phyloP scores from a whole-genome alignment of 1,140 invertebrate genomes.

The Tetranychus urticae region DNA sequence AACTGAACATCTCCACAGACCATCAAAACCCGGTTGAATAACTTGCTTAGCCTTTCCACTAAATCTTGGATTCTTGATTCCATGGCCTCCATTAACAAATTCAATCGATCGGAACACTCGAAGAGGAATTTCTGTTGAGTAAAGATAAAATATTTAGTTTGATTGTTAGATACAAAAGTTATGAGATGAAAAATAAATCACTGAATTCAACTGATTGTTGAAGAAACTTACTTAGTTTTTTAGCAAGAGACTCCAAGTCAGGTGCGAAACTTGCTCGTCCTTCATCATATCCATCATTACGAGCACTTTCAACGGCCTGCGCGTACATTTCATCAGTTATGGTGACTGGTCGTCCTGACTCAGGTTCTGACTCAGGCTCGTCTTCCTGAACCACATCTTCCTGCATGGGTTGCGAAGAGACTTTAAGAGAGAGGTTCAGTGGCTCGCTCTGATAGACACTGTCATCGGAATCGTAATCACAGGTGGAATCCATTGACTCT shows the following conservation, averaged over 20 bases:
- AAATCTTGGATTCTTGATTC: conserved; percentile 89
- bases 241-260: conserved; percentile 4
- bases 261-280: neutral
- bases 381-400: too few species aligned
- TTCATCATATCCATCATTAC: neutral
- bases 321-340: neutral
- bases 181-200: too few species aligned
- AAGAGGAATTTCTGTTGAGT: conserved; percentile 1
- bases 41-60: neutral
- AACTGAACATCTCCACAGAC: conserved; percentile 41
- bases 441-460: too few species aligned
- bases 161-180: too few species aligned
- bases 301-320: neutral
- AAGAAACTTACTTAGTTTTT: conserved; percentile 5
- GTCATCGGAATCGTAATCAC: too few species aligned
- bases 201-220: too few species aligned
- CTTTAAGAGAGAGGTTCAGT: too few species aligned
- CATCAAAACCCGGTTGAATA: conserved; percentile 3
- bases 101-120: conserved; percentile 34
- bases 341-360: too few species aligned
- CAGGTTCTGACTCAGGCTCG: too few species aligned
- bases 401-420: too few species aligned
- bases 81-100: conserved; percentile 94
- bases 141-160: too few species aligned
- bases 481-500: too few species aligned